Percentiles rank a stretch among this genome's conserved stretches.
phyloP scores from a whole-genome alignment of 2,888 invertebrate species.

The Odontocerum albicorne region DNA sequence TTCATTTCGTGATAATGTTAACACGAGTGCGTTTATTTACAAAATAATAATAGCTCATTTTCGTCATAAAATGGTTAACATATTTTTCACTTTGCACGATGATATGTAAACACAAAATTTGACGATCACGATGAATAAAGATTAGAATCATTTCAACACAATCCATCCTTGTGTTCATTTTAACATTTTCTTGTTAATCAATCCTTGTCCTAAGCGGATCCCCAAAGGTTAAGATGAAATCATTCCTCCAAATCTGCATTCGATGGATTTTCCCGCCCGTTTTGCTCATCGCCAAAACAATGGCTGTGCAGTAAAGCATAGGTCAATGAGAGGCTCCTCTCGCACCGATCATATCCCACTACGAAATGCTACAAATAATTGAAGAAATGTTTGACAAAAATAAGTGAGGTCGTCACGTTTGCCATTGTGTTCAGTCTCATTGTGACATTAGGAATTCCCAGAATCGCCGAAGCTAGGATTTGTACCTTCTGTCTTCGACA shows the following conservation, averaged over 20 bases:
- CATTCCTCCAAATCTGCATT: no score
- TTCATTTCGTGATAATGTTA: no score
- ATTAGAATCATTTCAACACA: conserved; percentile 1
- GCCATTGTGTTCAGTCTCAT: conserved; percentile 13
- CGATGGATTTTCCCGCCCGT: conserved; percentile 1
- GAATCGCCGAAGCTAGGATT: conserved; percentile 8
- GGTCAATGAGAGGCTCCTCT: conserved; percentile 6
- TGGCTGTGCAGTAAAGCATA: conserved; percentile 3
- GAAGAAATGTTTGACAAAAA: conserved; percentile 17
- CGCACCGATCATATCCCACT: conserved; percentile 1
- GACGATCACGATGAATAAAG: neutral
- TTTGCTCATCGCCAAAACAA: neutral
- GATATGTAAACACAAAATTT: no score
- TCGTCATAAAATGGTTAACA: no score
- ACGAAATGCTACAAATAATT: conserved; percentile 5
- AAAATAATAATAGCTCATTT: no score
- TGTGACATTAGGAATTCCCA: conserved; percentile 18
- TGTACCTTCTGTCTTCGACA: neutral
- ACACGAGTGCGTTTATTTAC: no score
- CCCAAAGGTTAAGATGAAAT: neutral
- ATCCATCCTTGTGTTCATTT: no score
- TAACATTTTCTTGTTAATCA: neutral
- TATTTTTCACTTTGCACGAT: no score
- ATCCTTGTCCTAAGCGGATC: neutral
- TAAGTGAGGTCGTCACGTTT: conserved; percentile 18